Evolutionary conservation across 2,797 vertebrate species (phyloP).

Genomic region (Lagodon rhomboides): DNA sequence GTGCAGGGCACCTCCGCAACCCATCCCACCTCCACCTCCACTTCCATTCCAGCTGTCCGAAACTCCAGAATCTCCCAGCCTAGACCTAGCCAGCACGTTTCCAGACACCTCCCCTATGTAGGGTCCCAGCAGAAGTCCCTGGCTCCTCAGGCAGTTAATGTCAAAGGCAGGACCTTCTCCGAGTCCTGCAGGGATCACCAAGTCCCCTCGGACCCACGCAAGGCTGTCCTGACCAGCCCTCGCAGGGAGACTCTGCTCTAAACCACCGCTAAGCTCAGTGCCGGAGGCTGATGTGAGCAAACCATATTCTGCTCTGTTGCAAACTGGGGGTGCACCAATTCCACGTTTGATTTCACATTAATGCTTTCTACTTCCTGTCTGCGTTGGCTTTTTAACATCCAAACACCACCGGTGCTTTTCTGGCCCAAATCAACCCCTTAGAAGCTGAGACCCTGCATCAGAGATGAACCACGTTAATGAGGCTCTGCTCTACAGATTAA

Average conservation of each 20-base stretch:
- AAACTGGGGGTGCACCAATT: constrained; percentile 30
- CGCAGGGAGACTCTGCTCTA: constrained; percentile 85
- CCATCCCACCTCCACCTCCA: not conserved
- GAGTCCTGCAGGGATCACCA: constrained; percentile 70
- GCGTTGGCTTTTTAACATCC: constrained; percentile 27
- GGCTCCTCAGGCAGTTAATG: constrained; percentile 39
- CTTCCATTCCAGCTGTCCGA: constrained; percentile 6
- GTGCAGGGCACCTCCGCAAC: constrained; percentile 23
- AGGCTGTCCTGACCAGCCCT: constrained; percentile 64
- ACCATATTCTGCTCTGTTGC: constrained; percentile 31
- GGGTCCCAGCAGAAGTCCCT: constrained; percentile 41
- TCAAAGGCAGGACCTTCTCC: constrained; percentile 59
- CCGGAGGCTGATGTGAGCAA: constrained; percentile 78
- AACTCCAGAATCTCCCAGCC: constrained; percentile 28
- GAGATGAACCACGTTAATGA: constrained; percentile 19
- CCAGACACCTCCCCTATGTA: constrained; percentile 21
- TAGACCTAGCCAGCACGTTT: constrained; percentile 30
- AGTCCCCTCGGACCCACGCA: constrained; percentile 62
- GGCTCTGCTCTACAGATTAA: not conserved
- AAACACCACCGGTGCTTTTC: constrained; percentile 42
- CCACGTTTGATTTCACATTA: not conserved
- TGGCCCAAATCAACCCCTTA: constrained; percentile 69
- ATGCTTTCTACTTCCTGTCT: constrained; percentile 19
- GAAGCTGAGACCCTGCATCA: constrained; percentile 37
- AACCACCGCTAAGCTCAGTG: constrained; percentile 58